Evolutionary conservation across 2,797 vertebrate genomes (phyloP), one percentile per base, ranked within the genome.

Genomic region (Rhynchotus rufescens): DNA sequence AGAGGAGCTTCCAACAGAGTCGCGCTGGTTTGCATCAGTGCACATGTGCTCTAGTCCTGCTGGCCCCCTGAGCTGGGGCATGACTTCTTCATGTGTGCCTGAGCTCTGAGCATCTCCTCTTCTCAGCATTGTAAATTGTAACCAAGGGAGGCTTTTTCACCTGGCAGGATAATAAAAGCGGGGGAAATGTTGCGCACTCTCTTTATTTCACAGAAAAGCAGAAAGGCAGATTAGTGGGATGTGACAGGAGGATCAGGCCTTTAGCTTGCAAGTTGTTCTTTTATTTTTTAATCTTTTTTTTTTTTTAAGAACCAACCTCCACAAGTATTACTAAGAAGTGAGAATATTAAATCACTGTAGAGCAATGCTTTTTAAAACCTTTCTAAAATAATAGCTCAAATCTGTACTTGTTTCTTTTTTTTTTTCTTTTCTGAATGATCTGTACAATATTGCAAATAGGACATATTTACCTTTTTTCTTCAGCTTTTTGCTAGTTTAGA

Each of bases 361-460:
- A 49, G 30, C 19, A 80, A 64, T 49, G 20, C 38, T n/a, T 83
- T 92, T 82, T 21, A 51, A 94, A 92, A 73, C 7, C 26, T 76
- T 93, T 94, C 57, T 80, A 74, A 95, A 96, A 88, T 90, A 94
- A 94, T 73, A 86, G 42, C 72, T 90, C 65, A 66, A 49, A 62
- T 68, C 23, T 90, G 57, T 67, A 49, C 15, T 83, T 76, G 7
- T 21, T 1, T 86, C 13, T 52, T 73, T 72, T 86, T 87, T 77
- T n/a, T 86, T 87, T 77, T n/a, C 44, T 71, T 94, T 94, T 72
- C 38, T 76, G 76, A 92, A 66, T 28, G 28, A 74, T 57, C 15
- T 82, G 38, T 79, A 83, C 32, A 84, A 22, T 81, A 76, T 28
- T 79, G 45, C 21, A 80, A 83, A 92, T 54, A 57, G 38, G 34